A percentile compares a stretch with the other conserved stretches of the same genome.
phyloP scores from a whole-genome alignment of 1,140 invertebrate species.

The Philopotamus ludificatus region DNA sequence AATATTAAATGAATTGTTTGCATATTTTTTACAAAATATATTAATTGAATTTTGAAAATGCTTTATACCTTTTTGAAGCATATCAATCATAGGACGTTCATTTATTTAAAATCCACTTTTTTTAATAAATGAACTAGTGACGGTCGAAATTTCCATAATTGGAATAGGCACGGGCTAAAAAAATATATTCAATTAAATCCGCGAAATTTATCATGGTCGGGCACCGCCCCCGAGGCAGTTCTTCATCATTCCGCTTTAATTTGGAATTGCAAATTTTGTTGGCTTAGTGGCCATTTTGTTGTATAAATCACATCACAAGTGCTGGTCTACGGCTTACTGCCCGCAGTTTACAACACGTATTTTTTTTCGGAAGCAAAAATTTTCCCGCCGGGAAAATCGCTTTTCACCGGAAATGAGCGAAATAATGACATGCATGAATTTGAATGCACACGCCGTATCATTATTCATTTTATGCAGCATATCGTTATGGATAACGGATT shows the following conservation, averaged over 20 bases:
- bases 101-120: too few relatives aligned
- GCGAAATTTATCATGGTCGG: background rate
- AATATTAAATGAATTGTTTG: too few relatives aligned
- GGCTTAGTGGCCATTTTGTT: constrained; percentile 32
- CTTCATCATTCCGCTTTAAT: constrained; percentile 32
- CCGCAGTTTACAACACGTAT: constrained; percentile 3
- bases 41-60: too few relatives aligned
- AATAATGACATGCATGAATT: constrained; percentile 7
- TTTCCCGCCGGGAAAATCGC: constrained; percentile 2
- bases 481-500: background rate
- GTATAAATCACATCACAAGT: constrained; percentile 30
- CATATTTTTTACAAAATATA: too few relatives aligned
- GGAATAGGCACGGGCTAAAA: background rate
- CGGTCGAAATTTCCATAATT: background rate
- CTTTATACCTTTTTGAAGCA: too few relatives aligned
- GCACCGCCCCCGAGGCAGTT: background rate
- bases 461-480: constrained; percentile 16
- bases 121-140: too few relatives aligned
- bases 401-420: background rate
- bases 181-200: constrained; percentile 9
- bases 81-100: too few relatives aligned
- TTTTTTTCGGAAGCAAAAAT: constrained; percentile 3
- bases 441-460: constrained; percentile 1
- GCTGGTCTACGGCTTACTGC: constrained; percentile 11
- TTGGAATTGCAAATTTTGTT: constrained; percentile 38